A percentile compares a stretch with the other conserved stretches of the same genome.
These are phyloP conservation scores for Condylostylus longicornis DNA, from an alignment of 1,140 invertebrate genomes.

Conservation along the genomic window DNA sequence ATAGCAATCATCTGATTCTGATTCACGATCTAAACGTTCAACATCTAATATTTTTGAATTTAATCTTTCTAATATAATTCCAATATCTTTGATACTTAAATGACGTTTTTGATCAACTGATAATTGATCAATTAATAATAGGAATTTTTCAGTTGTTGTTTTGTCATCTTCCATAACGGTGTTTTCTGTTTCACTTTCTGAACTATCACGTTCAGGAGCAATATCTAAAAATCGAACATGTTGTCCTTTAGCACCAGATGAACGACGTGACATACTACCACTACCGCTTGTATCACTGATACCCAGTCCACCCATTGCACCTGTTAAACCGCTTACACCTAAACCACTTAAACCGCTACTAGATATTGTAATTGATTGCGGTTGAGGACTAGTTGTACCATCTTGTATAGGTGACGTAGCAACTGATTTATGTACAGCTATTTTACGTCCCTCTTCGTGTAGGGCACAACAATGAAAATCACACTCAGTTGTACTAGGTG, in stretches of 20 bases:
- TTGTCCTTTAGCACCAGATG: constrained; percentile 40
- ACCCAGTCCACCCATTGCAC: constrained; percentile 13
- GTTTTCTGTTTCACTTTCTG: constrained; percentile 83
- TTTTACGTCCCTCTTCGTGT: constrained; percentile 78
- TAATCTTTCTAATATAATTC: constrained; percentile 79
- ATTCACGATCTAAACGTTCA: constrained; percentile 75
- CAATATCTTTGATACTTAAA: constrained; percentile 86
- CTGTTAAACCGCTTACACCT: constrained; percentile 4
- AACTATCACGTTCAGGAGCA: constrained; percentile 60
- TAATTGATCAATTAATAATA: constrained; percentile 80
- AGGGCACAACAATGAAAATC: constrained; percentile 90
- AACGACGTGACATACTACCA: constrained; percentile 36
- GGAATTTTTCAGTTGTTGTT: constrained; percentile 77
- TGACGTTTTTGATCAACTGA: constrained; percentile 81
- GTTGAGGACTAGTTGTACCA: constrained; percentile 46
- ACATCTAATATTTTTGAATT: constrained; percentile 88
- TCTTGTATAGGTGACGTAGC: constrained; percentile 84
- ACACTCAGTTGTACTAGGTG: constrained; percentile 53
- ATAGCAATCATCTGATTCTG: constrained; percentile 79
- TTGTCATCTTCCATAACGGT: constrained; percentile 79
- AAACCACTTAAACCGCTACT: constrained; percentile 34
- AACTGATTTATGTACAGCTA: constrained; percentile 78
- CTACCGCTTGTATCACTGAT: constrained; percentile 34
- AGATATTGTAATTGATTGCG: constrained; percentile 39
- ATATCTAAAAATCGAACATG: constrained; percentile 64